Base-by-base conservation (phyloP, 2,888 invertebrate genomes). In the Callinectes sapidus region DNA sequence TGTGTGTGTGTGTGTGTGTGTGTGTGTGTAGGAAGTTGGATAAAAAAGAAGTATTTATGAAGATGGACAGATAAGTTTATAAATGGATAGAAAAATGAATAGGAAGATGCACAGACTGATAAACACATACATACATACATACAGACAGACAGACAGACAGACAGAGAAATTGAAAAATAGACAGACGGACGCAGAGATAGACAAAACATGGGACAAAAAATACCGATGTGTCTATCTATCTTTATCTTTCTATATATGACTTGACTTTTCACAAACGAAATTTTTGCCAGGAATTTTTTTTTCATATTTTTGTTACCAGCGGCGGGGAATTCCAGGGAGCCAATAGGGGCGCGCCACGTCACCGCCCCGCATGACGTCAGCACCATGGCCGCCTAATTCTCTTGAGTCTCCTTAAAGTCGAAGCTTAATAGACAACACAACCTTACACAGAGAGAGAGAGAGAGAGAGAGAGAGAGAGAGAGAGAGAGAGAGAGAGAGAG, bases 381-480 rank as follows among this genome's bases (percentile, higher is more conserved):
- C 81, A 81, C 0, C 16, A 35, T 81, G 81, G 81, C 32, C 35
- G 81, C 81, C 81, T 81, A 81, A 81, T 81, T 81, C 81, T 81
- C 81, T 81, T 81, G 81, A 81, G 81, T 81, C 81, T 81, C 81
- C 81, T 81, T 81, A 81, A 81, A 81, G 81, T 81, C 81, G 81
- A 81, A 81, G 35, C 81, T 81, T 81, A 81, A 81, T 81, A 81
- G 81, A 81, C 81, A 81, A 35, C 81, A 81, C 16, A 35, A 23
- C 28, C 71, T 71, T 35, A 81, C 32, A 81, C 35, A 35, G 81
- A 81, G 81, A 32, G 81, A 81, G 81, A 81, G 81, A 81, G 81
- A 81, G 81, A 81, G 81, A 81, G 81, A 81, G 81, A 81, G 77
- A 81, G 77, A 81, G 77, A 81, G 77, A 81, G 77, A 81, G 77